phyloP scores from a whole-genome alignment of 2,797 vertebrate species.

The Eospalax fontanierii region DNA sequence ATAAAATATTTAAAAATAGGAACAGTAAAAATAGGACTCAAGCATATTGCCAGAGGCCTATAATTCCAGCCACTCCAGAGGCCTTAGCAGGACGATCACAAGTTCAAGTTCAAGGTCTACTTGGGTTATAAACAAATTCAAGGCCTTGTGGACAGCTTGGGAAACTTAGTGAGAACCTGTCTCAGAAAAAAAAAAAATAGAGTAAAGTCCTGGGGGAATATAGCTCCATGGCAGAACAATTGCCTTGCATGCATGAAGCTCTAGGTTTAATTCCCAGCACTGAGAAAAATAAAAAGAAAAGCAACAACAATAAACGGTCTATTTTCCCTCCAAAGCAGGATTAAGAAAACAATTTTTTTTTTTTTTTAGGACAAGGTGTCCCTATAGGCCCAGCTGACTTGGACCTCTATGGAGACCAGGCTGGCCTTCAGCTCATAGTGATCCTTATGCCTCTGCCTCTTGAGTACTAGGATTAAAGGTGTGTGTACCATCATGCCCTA shows the following conservation, averaged over 20 bases:
- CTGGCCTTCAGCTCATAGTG: no score
- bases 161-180: not conserved
- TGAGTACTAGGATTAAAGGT: no score
- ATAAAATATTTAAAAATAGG: no score
- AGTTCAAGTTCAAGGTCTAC: not conserved
- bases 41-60: not conserved
- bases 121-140: not conserved
- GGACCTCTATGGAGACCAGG: no score
- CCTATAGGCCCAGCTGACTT: no score
- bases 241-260: not conserved
- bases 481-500: no score
- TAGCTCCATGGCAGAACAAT: not conserved
- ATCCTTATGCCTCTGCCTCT: no score
- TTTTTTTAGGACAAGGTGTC: no score
- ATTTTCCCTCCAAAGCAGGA: not conserved
- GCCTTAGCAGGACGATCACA: not conserved
- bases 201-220: not conserved
- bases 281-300: not conserved
- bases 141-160: not conserved
- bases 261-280: not conserved
- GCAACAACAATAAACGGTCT: not conserved
- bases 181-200: not conserved
- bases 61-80: not conserved
- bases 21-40: not conserved
- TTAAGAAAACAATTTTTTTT: not conserved